Evolutionary conservation across 2,888 invertebrate genomes (phyloP).

Genomic region (Incurvaria masculella): DNA sequence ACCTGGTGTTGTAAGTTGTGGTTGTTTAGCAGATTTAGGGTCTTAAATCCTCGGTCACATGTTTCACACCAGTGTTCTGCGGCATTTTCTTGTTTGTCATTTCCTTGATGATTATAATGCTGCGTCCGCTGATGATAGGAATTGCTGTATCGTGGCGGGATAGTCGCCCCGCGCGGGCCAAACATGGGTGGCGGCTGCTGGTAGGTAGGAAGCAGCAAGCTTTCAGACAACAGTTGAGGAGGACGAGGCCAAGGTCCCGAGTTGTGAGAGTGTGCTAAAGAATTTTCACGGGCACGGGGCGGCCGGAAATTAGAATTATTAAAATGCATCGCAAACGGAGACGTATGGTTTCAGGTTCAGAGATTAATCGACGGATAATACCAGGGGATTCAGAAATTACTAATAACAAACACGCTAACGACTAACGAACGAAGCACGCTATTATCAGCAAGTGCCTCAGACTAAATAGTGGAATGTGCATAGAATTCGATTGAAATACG

Average conservation of each 20-base stretch:
- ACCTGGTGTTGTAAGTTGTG: conserved; percentile 73
- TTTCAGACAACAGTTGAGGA: conserved; percentile 19
- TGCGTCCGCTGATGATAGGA: background rate
- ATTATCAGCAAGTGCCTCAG: too few species aligned
- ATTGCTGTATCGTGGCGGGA: conserved; percentile 27
- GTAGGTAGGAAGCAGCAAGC: conserved; percentile 27
- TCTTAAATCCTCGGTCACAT: conserved; percentile 75
- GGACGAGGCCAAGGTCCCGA: background rate
- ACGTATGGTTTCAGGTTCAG: too few species aligned
- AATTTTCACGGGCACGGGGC: too few species aligned
- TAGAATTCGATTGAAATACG: too few species aligned
- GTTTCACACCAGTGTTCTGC: conserved; percentile 64
- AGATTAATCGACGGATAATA: too few species aligned
- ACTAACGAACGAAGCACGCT: too few species aligned
- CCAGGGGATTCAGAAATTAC: too few species aligned
- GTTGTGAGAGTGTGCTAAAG: too few species aligned
- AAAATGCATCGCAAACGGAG: too few species aligned
- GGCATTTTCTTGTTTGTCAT: background rate
- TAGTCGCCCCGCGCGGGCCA: conserved; percentile 30
- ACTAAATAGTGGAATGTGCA: too few species aligned
- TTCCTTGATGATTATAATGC: conserved; percentile 10
- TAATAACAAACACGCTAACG: too few species aligned
- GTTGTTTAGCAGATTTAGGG: conserved; percentile 53
- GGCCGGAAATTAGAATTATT: too few species aligned
- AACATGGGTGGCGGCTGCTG: conserved; percentile 37